Evolutionary conservation across 2,888 invertebrate species (phyloP).

Genomic region (Synergus umbraculus): DNA sequence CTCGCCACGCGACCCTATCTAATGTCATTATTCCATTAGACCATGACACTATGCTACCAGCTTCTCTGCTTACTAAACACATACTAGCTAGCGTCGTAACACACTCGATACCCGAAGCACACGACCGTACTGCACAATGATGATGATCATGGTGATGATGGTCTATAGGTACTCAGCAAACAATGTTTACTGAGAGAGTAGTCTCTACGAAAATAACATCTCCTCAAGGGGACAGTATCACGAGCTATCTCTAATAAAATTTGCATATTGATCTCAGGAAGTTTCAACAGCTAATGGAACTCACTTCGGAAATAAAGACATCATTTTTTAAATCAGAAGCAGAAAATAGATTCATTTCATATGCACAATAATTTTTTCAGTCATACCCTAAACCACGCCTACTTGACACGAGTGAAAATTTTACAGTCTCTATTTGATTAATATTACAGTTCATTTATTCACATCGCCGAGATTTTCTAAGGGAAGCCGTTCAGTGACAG

Average conservation of each 20-base stretch:
- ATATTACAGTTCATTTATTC: not conserved
- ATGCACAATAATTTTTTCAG: too few species aligned
- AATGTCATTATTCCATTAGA: constrained; percentile 66
- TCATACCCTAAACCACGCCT: too few species aligned
- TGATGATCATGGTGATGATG: not conserved
- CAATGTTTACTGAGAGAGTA: not conserved
- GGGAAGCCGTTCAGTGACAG: not conserved
- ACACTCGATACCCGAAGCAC: not conserved
- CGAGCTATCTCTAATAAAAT: too few species aligned
- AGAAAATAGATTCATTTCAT: too few species aligned
- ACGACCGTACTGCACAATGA: not conserved
- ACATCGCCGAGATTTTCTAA: not conserved
- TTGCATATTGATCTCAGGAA: not conserved
- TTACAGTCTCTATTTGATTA: not conserved
- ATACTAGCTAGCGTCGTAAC: not conserved
- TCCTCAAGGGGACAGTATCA: not conserved
- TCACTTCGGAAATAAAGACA: not conserved
- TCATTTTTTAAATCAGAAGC: too few species aligned
- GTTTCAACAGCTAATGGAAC: not conserved
- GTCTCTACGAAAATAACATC: not conserved
- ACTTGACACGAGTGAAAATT: not conserved
- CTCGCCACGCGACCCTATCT: constrained; percentile 63
- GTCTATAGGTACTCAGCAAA: not conserved
- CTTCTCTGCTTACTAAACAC: not conserved
- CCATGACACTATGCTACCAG: constrained; percentile 5